Evolutionary conservation across 2,888 invertebrate genomes (phyloP).

Genomic region (Noctua janthina): DNA sequence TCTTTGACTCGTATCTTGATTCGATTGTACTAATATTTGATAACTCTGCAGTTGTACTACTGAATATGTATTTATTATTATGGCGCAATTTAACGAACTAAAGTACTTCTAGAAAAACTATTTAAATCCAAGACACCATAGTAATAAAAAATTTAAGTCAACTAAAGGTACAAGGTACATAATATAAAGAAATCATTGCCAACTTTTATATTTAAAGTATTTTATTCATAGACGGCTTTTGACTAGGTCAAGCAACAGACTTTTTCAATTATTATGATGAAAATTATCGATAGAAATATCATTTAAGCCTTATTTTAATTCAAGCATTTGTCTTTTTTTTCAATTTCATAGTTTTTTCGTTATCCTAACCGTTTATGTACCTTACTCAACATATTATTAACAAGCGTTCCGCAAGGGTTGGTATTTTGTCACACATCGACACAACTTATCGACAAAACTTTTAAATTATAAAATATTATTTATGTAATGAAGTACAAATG

Average conservation of each 20-base stretch:
- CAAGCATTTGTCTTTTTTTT: neutral
- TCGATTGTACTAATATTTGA: neutral
- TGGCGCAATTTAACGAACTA: neutral
- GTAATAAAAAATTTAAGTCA: neutral
- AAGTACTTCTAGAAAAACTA: neutral
- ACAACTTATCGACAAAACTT: neutral
- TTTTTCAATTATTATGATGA: neutral
- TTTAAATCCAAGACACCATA: neutral
- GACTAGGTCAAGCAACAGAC: neutral
- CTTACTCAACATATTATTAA: neutral
- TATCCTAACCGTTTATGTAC: neutral
- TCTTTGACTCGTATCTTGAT: constrained; percentile 22
- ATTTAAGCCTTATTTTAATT: neutral
- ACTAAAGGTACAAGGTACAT: no score
- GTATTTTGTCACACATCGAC: neutral
- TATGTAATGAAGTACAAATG: neutral
- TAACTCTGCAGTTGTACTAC: neutral
- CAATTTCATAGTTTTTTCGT: neutral
- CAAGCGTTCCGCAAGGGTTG: neutral
- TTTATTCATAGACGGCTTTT: constrained; percentile 1
- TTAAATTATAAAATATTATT: neutral
- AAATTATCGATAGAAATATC: neutral
- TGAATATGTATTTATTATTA: neutral
- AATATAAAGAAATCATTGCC: no score
- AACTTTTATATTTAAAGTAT: neutral